phyloP scores from a whole-genome alignment of 2,888 invertebrate species.

The Pelosia muscerda region DNA sequence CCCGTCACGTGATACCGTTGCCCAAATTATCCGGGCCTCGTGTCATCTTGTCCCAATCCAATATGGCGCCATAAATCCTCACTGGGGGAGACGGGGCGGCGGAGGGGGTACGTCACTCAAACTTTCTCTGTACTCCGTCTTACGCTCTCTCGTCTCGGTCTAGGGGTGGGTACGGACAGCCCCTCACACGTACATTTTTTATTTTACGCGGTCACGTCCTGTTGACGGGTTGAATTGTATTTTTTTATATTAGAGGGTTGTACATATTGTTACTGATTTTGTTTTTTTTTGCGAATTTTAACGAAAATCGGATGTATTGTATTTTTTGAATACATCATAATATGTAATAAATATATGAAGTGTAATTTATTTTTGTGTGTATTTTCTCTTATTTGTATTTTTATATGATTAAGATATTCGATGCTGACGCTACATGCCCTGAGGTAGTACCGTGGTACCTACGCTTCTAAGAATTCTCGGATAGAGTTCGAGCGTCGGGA shows the following conservation, averaged over 20 bases:
- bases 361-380: conserved; percentile 17
- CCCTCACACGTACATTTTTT: conserved; percentile 64
- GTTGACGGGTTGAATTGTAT: conserved; percentile 55
- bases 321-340: not conserved
- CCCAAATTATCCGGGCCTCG: conserved; percentile 87
- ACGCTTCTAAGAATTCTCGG: conserved; percentile 81
- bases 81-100: conserved; percentile 68
- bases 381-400: conserved; percentile 23
- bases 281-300: conserved; percentile 17
- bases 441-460: conserved; percentile 66
- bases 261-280: conserved; percentile 32
- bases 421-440: conserved; percentile 72
- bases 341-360: not conserved
- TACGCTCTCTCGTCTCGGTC: conserved; percentile 76
- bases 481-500: conserved; percentile 83
- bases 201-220: conserved; percentile 53
- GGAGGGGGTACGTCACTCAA: conserved; percentile 86
- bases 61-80: conserved; percentile 87
- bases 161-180: conserved; percentile 81
- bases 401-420: conserved; percentile 31
- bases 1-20: conserved; percentile 85
- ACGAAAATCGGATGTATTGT: not conserved
- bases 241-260: conserved; percentile 38
- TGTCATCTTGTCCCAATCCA: conserved; percentile 88
- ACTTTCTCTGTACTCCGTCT: conserved; percentile 87